Percentiles rank a stretch among this genome's conserved stretches.
Conservation (phyloP, 2,797 vertebrate genomes). For the Pangasius krempfi region DNA sequence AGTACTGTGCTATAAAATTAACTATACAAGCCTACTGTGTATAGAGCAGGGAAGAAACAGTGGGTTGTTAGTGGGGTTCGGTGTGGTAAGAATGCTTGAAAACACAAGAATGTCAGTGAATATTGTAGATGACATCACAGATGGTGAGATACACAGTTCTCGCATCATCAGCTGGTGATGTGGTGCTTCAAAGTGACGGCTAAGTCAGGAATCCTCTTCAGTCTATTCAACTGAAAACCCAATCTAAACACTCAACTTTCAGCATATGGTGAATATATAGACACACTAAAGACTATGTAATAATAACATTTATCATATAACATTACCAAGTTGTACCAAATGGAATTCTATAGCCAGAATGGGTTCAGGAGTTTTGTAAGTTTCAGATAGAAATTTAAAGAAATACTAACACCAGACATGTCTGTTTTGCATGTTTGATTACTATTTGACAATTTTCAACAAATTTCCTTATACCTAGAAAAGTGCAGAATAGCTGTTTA, state of each 20-base stretch:
- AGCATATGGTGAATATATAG: slow-evolving; percentile 21
- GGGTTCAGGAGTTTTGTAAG: not conserved
- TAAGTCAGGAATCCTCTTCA: slow-evolving; percentile 48
- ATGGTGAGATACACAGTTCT: slow-evolving; percentile 52
- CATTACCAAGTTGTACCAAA: not conserved
- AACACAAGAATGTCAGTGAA: slow-evolving; percentile 54
- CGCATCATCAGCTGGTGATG: slow-evolving; percentile 58
- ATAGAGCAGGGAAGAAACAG: not conserved
- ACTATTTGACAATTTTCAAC: not conserved
- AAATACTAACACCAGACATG: not conserved
- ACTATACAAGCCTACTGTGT: not conserved
- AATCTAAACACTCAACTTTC: slow-evolving; percentile 34
- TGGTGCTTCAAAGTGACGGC: slow-evolving; percentile 50
- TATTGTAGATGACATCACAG: slow-evolving; percentile 63
- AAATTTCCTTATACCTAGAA: not conserved
- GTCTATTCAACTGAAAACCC: slow-evolving; percentile 45
- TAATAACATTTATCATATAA: slow-evolving; percentile 8
- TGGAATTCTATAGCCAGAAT: not conserved
- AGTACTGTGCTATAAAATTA: not conserved
- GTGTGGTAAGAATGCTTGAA: slow-evolving; percentile 53
- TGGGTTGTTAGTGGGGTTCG: not conserved
- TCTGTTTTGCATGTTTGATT: not conserved
- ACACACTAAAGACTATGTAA: slow-evolving; percentile 10
- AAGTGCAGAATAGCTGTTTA: not conserved
- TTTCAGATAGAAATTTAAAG: not conserved